Evolutionary conservation across 2,113 vertebrate species (phyloP).

Genomic region (Cinclus mexicanus): DNA sequence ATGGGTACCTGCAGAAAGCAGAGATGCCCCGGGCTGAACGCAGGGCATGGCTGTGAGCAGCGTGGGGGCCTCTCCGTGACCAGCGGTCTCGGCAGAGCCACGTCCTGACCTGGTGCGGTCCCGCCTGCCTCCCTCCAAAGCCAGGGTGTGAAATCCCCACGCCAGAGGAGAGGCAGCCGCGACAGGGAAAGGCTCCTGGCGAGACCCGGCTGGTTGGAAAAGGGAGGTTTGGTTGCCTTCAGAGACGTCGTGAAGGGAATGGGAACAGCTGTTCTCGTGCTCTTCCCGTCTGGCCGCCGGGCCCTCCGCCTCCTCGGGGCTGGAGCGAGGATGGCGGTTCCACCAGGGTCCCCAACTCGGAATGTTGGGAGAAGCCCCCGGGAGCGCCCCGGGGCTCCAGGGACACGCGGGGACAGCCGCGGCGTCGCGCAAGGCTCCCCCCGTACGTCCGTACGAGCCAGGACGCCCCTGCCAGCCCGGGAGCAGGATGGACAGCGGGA

Average conservation of each 20-base stretch:
- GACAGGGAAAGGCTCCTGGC: neutral
- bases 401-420: neutral
- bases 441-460: neutral
- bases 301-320: neutral
- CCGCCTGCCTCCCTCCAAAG: neutral
- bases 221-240: neutral
- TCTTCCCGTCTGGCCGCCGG: neutral
- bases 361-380: neutral
- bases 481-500: neutral
- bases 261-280: neutral
- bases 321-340: neutral
- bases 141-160: neutral
- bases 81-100: neutral
- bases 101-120: neutral
- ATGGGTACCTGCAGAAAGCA: no score
- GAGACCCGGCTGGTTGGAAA: neutral
- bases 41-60: neutral
- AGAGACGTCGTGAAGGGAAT: neutral
- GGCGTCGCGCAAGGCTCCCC: no score
- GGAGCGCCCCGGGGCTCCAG: neutral
- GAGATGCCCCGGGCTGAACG: neutral
- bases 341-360: no score
- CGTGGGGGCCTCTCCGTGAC: neutral
- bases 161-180: neutral
- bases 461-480: neutral